Conservation (phyloP, 2,797 vertebrate species). For the Lutjanus campechanus region DNA sequence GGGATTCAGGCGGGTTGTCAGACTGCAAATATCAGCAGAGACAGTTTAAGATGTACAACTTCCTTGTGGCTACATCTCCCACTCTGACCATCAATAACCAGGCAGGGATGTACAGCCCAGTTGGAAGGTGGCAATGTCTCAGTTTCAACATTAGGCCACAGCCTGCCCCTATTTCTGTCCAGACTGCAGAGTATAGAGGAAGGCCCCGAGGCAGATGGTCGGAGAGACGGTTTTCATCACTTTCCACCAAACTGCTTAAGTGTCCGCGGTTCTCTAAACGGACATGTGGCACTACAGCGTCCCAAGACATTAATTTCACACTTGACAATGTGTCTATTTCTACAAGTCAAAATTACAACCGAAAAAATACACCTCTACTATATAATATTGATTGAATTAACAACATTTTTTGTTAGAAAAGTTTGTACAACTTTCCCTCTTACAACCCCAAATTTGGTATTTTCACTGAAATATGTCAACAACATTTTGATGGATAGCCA, state of each 20-base stretch:
- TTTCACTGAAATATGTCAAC: neutral
- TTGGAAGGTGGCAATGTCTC: slow-evolving; percentile 42
- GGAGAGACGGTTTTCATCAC: slow-evolving; percentile 53
- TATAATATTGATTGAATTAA: neutral
- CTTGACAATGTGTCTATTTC: slow-evolving; percentile 25
- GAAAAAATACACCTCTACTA: neutral
- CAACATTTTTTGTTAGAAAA: neutral
- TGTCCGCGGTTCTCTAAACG: slow-evolving; percentile 41
- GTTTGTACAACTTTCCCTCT: neutral
- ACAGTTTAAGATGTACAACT: slow-evolving; percentile 48
- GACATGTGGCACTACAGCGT: slow-evolving; percentile 40
- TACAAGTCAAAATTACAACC: neutral
- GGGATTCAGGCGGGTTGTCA: slow-evolving; percentile 43
- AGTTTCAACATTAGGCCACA: slow-evolving; percentile 47
- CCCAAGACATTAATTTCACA: slow-evolving; percentile 20
- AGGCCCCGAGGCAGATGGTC: slow-evolving; percentile 71
- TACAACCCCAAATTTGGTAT: too few relatives aligned
- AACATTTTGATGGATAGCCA: neutral
- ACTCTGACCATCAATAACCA: slow-evolving; percentile 50
- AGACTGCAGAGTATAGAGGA: slow-evolving; percentile 55
- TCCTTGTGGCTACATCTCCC: slow-evolving; percentile 37
- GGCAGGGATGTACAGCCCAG: slow-evolving; percentile 34
- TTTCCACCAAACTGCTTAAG: slow-evolving; percentile 58
- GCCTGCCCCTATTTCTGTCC: slow-evolving; percentile 53
- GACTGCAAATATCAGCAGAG: slow-evolving; percentile 59